Base-by-base conservation (phyloP, 2,888 invertebrate genomes). In the Aplocera efformata region DNA sequence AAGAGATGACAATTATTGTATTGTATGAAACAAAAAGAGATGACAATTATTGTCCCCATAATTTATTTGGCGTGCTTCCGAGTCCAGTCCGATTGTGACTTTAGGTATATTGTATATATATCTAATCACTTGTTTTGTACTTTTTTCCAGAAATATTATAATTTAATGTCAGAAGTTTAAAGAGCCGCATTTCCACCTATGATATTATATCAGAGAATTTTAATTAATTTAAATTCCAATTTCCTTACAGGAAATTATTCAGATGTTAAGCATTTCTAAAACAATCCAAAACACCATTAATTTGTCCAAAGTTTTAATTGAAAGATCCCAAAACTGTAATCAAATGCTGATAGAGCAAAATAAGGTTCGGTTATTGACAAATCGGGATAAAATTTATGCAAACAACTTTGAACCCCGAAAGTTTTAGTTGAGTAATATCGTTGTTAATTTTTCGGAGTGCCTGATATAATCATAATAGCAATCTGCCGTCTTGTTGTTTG, bases 261-360 rank as follows among this genome's bases (percentile, higher is more conserved):
- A 10, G 8, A 9, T n/a, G 27, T 17, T 21, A 9, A 13, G 31
- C 27, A 17, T 22, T n/a, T 28, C 23, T 6, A 27, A 33, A 47
- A 47, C 41, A 48, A 37, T 46, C 48, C 31, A 29, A 42, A 54
- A 51, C 50, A 51, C 40, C 48, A 57, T 51, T 41, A 57, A 59
- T 56, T 53, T 50, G 26, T 21, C n/a, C 10, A 46, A 64, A 66
- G 47, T 64, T 66, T 55, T 64, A 60, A 64, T 62, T 60, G 56
- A 62, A 63, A 53, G 50, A 50, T 45, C 47, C 46, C 32, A 36
- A 32, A 40, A 37, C 31, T 37, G 42, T 34, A 25, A 35, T 39
- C 17, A 31, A 42, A 37, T 23, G 31, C 26, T 29, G 34, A 42
- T 32, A 37, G 29, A 37, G 25, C 17, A 40, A 34, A 38, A 41